Percentiles rank a stretch among this genome's conserved stretches.
Conservation (phyloP, 2,888 invertebrate species). For the Drosophila barbarae region DNA sequence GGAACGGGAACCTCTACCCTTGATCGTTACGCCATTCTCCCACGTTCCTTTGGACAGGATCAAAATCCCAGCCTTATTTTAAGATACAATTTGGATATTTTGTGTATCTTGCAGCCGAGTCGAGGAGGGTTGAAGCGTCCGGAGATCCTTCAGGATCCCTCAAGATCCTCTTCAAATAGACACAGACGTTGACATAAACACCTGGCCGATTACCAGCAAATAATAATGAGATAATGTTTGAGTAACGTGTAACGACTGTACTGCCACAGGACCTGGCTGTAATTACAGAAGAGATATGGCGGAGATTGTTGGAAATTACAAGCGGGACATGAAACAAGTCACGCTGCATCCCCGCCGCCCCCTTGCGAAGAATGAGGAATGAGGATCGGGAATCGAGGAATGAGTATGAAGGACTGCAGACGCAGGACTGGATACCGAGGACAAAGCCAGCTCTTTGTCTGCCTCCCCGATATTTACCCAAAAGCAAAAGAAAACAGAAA, state of each 20-base stretch:
- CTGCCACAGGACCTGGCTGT: constrained; percentile 28
- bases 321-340: constrained; percentile 30
- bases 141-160: constrained; percentile 23
- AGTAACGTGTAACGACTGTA: constrained; percentile 23
- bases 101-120: constrained; percentile 32
- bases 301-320: constrained; percentile 45
- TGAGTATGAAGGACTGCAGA: background rate
- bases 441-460: constrained; percentile 39
- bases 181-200: constrained; percentile 63
- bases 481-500: constrained; percentile 19
- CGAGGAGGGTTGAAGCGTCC: constrained; percentile 19
- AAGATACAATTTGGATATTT: constrained; percentile 58
- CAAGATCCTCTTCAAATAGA: constrained; percentile 44
- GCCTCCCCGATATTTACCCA: constrained; percentile 12
- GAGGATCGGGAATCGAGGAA: background rate
- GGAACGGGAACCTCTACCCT: background rate
- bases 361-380: background rate
- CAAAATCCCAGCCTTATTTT: constrained; percentile 38
- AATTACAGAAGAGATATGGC: constrained; percentile 50
- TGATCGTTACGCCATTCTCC: constrained; percentile 49
- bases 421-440: constrained; percentile 11
- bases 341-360: constrained; percentile 16
- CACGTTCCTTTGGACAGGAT: constrained; percentile 59
- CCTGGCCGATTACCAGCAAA: constrained; percentile 60
- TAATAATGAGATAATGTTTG: constrained; percentile 49